Evolutionary conservation across 2,888 invertebrate species (phyloP), one percentile per base, ranked within the genome.

Genomic region (Nephrotoma flavescens): DNA sequence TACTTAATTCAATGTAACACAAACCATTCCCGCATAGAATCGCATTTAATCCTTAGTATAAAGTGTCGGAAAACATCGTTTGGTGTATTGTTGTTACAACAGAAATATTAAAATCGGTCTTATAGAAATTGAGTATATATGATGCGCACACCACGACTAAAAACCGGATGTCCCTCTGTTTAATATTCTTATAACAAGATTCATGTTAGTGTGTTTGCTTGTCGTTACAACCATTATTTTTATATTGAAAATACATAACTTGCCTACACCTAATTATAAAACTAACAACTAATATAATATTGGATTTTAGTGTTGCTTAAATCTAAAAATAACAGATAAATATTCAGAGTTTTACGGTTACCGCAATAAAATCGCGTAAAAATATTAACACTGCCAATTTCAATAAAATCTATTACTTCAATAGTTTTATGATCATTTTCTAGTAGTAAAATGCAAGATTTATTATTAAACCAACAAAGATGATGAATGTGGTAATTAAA

Each of bases 141-240:
- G 31, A 71, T 71, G 9, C 9, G 31, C 71, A 19, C 9, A 31
- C 31, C 7, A 71, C 6, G 71, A 71, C 31, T 31, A 42, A 42
- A 42, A n/a, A 42, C 84, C 42, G 84, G 84, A 84, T 84, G 84
- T 84, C 84, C 84, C 42, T 84, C 84, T 84, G 84, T 84, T 84
- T 84, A 84, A 84, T 84, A 84, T 84, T 84, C 84, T 31, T 31
- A 84, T 84, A 42, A 42, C 42, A 71, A 71, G 71, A 71, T 71
- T 31, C 71, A 71, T 71, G 71, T 71, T 31, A 31, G 9, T 71
- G 71, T 57, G 52, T n/a, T 57, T 57, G 52, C 6, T 71, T 19
- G 71, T 19, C 31, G 71, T 71, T 71, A 71, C 71, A 71, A 31
- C 31, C 9, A 71, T 52, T 44, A 9, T 52, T 52, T 6, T 52